These are phyloP conservation scores for Spodoptera picta DNA, from an alignment of 2,888 invertebrate species.

Conservation along the genomic window DNA sequence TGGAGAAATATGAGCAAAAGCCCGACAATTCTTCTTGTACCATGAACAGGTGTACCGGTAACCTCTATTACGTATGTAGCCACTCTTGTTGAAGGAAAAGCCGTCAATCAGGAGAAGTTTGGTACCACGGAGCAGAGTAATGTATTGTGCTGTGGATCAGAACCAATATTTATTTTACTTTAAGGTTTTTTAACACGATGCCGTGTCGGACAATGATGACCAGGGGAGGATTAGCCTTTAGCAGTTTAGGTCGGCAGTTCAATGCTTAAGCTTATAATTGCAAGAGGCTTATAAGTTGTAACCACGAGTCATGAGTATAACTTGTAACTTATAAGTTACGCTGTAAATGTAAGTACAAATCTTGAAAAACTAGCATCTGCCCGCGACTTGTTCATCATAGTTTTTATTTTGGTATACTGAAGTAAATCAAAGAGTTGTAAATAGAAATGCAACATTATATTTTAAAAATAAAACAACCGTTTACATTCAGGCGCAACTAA, in stretches of 20 bases:
- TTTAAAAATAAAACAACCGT: slow-evolving; percentile 43
- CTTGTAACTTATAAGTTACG: too few relatives aligned
- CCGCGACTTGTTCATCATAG: too few relatives aligned
- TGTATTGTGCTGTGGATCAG: slow-evolving; percentile 55
- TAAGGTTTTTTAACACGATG: too few relatives aligned
- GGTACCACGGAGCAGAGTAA: slow-evolving; percentile 53
- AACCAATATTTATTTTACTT: slow-evolving; percentile 1
- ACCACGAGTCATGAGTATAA: too few relatives aligned
- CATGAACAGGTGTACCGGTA: slow-evolving; percentile 67
- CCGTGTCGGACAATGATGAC: too few relatives aligned
- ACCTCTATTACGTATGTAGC: slow-evolving; percentile 60
- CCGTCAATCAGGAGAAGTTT: slow-evolving; percentile 63
- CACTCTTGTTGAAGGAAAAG: slow-evolving; percentile 66
- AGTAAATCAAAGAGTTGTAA: background rate
- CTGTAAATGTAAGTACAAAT: too few relatives aligned
- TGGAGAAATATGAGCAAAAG: slow-evolving; percentile 61
- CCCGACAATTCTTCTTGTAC: slow-evolving; percentile 65
- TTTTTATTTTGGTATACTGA: too few relatives aligned
- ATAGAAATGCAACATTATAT: slow-evolving; percentile 31
- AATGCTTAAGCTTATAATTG: too few relatives aligned
- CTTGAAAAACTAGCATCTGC: too few relatives aligned
- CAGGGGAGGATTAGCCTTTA: too few relatives aligned
- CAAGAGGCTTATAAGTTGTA: too few relatives aligned
- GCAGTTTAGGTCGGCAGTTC: too few relatives aligned
- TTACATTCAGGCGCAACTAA: slow-evolving; percentile 17